Evolutionary conservation across 2,888 invertebrate species (phyloP), one percentile per base, ranked within the genome.

Genomic region (Apodemia zela): DNA sequence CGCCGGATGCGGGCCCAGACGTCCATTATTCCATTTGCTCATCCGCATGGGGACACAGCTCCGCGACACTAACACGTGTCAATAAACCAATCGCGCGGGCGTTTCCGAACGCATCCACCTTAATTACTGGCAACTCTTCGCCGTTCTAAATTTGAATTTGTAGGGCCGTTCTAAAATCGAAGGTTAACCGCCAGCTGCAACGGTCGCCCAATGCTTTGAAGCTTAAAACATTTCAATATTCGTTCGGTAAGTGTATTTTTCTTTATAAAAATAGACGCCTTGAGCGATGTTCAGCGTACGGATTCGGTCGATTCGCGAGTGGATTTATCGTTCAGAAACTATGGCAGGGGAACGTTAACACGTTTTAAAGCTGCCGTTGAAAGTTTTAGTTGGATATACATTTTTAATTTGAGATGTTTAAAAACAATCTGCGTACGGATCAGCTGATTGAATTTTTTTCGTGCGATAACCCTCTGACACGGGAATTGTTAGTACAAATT

Each of bases 1-100:
- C 84, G 87, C 83, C 90, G 91, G 91, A 91, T 90, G 91, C 91
- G 90, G 91, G 91, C 89, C 84, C 91, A 90, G 90, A 90, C 90
- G 87, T 74, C 89, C 84, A 90, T 91, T 91, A 91, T 91, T 80
- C 90, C 90, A 91, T 91, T 90, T 87, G 90, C 83, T 75, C 90
- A 90, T 91, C 91, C 91, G 91, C 89, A 84, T 85, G 85, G 89
- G 90, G 87, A 86, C 89, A 80, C 76, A 67, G 64, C 68, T 66
- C 65, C 71, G 63, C 74, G 74, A 77, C 76, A 77, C 77, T 72
- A 65, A 81, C 85, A 82, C 84, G 85, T 85, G 86, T 85, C 87
- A 83, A 87, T 87, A 85, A 82, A 83, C 85, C 84, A 80, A 85
- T 84, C 80, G 77, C 71, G 72, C 71, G 69, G 67, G 67, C 73